A percentile compares a stretch with the other conserved stretches of the same genome.
phyloP scores from a whole-genome alignment of 2,113 vertebrate species.

The Trogon surrucura region DNA sequence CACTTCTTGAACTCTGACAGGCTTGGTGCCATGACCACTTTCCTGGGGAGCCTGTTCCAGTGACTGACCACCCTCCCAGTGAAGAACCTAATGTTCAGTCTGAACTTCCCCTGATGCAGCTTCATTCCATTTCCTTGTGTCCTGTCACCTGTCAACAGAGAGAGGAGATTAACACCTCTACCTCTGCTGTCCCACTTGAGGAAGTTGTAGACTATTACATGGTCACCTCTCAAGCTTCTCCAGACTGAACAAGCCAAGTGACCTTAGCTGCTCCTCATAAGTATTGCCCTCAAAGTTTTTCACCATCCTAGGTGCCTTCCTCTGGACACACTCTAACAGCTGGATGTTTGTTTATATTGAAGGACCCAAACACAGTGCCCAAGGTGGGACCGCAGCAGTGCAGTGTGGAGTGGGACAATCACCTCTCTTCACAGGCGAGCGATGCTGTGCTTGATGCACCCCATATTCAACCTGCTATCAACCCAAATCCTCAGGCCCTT shows the following conservation, averaged over 20 bases:
- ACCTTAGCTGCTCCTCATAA: not conserved
- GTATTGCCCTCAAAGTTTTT: not conserved
- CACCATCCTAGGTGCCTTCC: not conserved
- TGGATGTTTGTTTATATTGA: not conserved
- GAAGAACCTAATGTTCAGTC: not conserved
- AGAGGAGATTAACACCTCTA: not conserved
- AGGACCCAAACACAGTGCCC: rapidly evolving
- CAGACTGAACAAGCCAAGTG: not conserved
- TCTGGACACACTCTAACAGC: not conserved
- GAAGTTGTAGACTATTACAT: not conserved
- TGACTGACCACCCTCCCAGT: not conserved
- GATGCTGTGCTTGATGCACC: not conserved
- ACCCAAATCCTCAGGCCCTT: not conserved
- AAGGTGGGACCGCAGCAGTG: not conserved
- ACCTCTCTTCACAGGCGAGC: rapidly evolving
- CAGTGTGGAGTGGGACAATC: not conserved
- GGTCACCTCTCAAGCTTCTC: not conserved
- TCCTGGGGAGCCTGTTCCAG: not conserved
- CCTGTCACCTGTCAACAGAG: not conserved
- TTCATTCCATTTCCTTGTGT: not conserved
- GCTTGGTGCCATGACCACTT: not conserved
- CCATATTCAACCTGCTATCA: not conserved
- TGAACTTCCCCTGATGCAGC: not conserved
- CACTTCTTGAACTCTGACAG: not conserved
- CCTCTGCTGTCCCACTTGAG: rapidly evolving